A percentile compares a stretch with the other conserved stretches of the same genome.
These are phyloP conservation scores for Trachemys scripta DNA, from an alignment of 2,113 vertebrate genomes.

Conservation along the genomic window DNA sequence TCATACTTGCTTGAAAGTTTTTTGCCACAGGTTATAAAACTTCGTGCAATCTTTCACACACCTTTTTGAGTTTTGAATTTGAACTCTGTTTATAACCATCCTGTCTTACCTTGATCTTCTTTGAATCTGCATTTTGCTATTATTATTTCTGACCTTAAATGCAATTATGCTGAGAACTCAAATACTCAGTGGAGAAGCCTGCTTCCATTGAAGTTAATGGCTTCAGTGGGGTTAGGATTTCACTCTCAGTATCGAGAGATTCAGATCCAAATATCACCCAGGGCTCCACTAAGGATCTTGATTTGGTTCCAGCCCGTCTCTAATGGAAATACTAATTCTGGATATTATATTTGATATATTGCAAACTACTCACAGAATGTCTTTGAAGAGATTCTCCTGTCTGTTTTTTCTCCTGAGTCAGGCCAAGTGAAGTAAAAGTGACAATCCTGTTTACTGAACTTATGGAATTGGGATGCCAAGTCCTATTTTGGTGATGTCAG, in stretches of 20 bases:
- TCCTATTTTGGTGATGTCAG: neutral
- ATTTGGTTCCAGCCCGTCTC: neutral
- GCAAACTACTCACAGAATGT: neutral
- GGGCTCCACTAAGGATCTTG: neutral
- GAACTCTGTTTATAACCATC: neutral
- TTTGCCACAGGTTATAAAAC: neutral
- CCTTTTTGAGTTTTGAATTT: neutral
- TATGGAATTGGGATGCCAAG: neutral
- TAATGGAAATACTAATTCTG: slow-evolving; percentile 11
- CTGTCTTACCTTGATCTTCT: neutral
- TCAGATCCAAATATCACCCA: neutral
- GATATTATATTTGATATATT: neutral
- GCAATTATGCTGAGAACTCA: neutral
- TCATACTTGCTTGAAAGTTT: slow-evolving; percentile 29
- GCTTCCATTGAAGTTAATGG: neutral
- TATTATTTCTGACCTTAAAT: neutral
- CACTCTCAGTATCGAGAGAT: neutral
- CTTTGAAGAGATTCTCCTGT: neutral
- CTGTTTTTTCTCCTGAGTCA: neutral
- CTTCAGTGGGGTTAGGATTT: neutral
- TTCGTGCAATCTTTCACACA: slow-evolving; percentile 1
- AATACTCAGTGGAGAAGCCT: neutral
- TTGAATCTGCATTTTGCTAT: neutral
- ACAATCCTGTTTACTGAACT: slow-evolving; percentile 12
- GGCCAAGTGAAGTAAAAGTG: neutral